Conservation (phyloP, 1,140 invertebrate species). For the Bombus confusus region DNA sequence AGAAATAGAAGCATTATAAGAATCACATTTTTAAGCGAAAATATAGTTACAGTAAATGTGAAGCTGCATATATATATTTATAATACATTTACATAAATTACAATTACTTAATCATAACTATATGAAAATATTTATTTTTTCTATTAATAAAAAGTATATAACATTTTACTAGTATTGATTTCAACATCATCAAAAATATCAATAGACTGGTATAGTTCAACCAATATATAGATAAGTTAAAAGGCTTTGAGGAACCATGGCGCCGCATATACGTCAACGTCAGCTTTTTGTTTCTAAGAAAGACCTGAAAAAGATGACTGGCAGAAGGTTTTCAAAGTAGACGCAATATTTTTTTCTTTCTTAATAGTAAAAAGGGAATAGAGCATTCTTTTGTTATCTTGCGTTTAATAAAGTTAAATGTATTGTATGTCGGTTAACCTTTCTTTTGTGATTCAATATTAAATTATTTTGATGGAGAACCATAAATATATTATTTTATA, state of each 20-base stretch:
- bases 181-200: slow-evolving; percentile 6
- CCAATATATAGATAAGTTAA: slow-evolving; percentile 19
- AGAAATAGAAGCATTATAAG: neutral
- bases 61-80: neutral
- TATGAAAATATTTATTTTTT: neutral
- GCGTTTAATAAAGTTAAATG: neutral
- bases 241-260: slow-evolving; percentile 59
- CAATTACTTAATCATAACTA: neutral
- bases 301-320: slow-evolving; percentile 68
- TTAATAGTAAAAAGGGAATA: neutral
- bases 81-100: neutral
- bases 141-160: neutral
- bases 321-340: slow-evolving; percentile 68
- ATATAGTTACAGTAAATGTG: neutral
- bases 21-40: neutral
- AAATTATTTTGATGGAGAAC: slow-evolving; percentile 11
- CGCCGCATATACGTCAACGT: slow-evolving; percentile 72
- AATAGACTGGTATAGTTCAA: neutral
- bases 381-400: neutral
- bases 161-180: slow-evolving; percentile 10
- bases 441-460: slow-evolving; percentile 13
- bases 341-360: slow-evolving; percentile 10
- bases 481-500: neutral
- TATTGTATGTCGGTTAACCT: slow-evolving; percentile 41
- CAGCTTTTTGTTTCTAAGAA: slow-evolving; percentile 69